phyloP scores from a whole-genome alignment of 2,888 invertebrate genomes.

The Tachina lurida region DNA sequence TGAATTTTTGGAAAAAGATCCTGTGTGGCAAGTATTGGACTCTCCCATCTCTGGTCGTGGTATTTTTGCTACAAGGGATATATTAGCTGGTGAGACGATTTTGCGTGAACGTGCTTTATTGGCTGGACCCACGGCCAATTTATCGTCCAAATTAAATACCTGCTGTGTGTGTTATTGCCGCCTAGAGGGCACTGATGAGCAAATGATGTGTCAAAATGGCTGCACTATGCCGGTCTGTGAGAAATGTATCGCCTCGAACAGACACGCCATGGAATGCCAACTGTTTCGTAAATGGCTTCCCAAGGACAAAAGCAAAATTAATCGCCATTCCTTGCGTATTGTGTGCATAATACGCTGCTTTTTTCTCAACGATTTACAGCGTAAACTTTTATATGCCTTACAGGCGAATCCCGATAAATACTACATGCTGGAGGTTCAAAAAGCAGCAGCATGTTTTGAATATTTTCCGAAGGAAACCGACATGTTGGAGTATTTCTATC shows the following conservation, averaged over 20 bases:
- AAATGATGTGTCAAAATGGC: constrained; percentile 84
- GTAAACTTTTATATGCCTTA: constrained; percentile 79
- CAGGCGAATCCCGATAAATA: constrained; percentile 81
- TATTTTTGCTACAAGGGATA: constrained; percentile 87
- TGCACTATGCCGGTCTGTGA: constrained; percentile 89
- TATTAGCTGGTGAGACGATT: constrained; percentile 87
- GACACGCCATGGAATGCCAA: constrained; percentile 87
- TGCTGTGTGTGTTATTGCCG: constrained; percentile 87
- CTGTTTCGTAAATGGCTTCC: constrained; percentile 85
- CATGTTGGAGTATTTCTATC: constrained; percentile 79
- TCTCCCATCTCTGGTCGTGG: constrained; percentile 89
- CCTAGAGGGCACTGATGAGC: constrained; percentile 78
- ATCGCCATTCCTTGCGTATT: constrained; percentile 78
- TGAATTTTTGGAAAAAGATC: constrained; percentile 73
- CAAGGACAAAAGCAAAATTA: constrained; percentile 80
- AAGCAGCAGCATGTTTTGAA: constrained; percentile 79
- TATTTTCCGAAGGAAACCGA: constrained; percentile 79
- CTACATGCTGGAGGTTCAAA: constrained; percentile 77
- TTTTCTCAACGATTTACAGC: constrained; percentile 77
- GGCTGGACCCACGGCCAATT: constrained; percentile 87
- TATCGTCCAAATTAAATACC: constrained; percentile 84
- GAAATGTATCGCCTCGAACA: constrained; percentile 85
- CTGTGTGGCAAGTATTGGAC: constrained; percentile 85
- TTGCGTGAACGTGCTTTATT: constrained; percentile 88
- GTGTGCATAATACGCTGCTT: constrained; percentile 80